Conservation (phyloP, 1,140 invertebrate species). For the Matsumurasca onukii region DNA sequence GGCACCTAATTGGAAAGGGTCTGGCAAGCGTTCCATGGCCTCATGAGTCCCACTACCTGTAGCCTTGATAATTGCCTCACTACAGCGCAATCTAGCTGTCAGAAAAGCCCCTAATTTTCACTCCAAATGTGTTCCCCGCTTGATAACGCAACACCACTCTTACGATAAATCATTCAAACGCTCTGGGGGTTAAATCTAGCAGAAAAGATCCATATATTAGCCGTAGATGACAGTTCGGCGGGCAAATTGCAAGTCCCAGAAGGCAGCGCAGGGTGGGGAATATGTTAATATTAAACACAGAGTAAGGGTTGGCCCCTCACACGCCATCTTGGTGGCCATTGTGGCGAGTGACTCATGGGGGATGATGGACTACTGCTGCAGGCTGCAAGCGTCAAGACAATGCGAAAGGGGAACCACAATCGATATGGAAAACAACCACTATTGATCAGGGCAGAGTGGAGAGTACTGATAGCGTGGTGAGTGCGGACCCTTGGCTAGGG, state of each 20-base stretch:
- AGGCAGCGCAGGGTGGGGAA: neutral
- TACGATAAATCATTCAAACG: neutral
- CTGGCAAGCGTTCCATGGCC: too few relatives aligned
- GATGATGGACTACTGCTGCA: slow-evolving; percentile 7
- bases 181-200: neutral
- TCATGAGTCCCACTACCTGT: too few relatives aligned
- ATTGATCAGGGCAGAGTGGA: slow-evolving; percentile 12
- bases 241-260: neutral
- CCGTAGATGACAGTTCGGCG: neutral
- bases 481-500: neutral
- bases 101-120: too few relatives aligned
- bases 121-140: neutral
- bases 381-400: slow-evolving; percentile 17
- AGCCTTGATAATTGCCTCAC: too few relatives aligned
- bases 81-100: too few relatives aligned
- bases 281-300: slow-evolving; percentile 29
- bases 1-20: too few relatives aligned
- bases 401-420: slow-evolving; percentile 23
- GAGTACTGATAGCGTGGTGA: neutral
- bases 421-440: slow-evolving; percentile 30
- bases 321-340: slow-evolving; percentile 33
- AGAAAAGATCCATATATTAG: neutral
- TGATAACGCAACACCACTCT: neutral
- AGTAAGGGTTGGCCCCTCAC: too few relatives aligned
- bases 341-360: slow-evolving; percentile 29